Evolutionary conservation across 2,113 vertebrate species (phyloP).

Genomic region (Grus americana): DNA sequence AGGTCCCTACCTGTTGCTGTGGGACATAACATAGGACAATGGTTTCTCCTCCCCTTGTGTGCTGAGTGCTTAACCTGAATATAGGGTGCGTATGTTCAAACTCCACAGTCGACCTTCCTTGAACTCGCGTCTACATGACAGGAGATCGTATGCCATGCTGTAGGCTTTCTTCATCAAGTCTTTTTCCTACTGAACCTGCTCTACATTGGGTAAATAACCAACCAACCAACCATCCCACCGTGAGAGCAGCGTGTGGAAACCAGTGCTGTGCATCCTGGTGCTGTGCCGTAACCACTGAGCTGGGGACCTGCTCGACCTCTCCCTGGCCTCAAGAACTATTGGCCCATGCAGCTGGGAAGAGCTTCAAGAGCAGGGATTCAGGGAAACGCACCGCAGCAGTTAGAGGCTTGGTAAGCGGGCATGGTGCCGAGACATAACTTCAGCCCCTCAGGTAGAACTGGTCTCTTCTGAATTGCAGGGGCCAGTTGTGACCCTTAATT

Average conservation of each 20-base stretch:
- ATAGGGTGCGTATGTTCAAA: background rate
- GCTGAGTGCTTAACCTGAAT: background rate
- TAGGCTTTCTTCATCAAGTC: background rate
- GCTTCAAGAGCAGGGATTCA: background rate
- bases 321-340: background rate
- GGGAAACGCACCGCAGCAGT: background rate
- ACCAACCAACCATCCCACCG: background rate
- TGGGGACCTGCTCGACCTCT: background rate
- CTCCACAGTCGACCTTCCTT: background rate
- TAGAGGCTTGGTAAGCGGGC: background rate
- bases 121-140: background rate
- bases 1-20: background rate
- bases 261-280: background rate
- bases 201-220: background rate
- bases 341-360: background rate
- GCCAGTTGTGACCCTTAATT: background rate
- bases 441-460: background rate
- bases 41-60: background rate
- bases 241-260: background rate
- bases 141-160: background rate
- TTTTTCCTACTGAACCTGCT: background rate
- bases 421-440: rapidly evolving
- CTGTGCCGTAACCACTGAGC: background rate
- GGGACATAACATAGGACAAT: background rate
- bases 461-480: background rate